phyloP scores from a whole-genome alignment of 2,113 vertebrate species.

The Gnathonemus longibarbis region DNA sequence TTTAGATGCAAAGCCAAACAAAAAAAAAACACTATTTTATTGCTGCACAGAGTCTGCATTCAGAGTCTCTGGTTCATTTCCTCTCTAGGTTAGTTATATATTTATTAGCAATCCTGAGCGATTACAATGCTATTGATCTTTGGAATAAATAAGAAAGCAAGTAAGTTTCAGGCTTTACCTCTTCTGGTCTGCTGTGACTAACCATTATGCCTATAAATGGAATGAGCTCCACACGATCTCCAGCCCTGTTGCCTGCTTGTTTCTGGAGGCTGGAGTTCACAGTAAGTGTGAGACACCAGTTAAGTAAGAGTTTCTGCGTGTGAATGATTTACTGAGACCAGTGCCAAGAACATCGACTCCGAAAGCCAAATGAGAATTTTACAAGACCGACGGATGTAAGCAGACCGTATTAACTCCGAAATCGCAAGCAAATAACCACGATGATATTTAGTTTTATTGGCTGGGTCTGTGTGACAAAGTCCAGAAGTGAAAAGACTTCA shows the following conservation, averaged over 20 bases:
- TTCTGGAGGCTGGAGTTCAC: not conserved
- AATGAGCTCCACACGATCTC: not conserved
- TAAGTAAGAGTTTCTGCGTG: not conserved
- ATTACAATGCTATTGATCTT: not conserved
- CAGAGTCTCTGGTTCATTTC: not conserved
- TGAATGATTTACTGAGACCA: conserved; percentile 25
- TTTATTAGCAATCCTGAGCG: not conserved
- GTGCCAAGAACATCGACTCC: not conserved
- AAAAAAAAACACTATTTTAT: not conserved
- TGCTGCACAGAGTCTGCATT: not conserved
- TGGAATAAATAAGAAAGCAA: not conserved
- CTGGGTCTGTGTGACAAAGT: not conserved
- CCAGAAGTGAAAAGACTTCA: not conserved
- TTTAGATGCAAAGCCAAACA: not conserved
- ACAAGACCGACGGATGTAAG: not conserved
- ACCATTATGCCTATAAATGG: not conserved
- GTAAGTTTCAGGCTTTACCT: not conserved
- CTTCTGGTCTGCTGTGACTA: not conserved
- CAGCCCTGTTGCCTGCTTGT: not conserved
- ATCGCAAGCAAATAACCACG: not conserved
- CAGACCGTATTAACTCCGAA: not conserved
- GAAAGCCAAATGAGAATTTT: conserved; percentile 1
- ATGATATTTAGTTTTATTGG: not conserved
- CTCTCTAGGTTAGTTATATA: not conserved
- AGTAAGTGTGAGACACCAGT: not conserved